Conservation (phyloP, 2,797 vertebrate genomes). For the Eulemur mongoz region DNA sequence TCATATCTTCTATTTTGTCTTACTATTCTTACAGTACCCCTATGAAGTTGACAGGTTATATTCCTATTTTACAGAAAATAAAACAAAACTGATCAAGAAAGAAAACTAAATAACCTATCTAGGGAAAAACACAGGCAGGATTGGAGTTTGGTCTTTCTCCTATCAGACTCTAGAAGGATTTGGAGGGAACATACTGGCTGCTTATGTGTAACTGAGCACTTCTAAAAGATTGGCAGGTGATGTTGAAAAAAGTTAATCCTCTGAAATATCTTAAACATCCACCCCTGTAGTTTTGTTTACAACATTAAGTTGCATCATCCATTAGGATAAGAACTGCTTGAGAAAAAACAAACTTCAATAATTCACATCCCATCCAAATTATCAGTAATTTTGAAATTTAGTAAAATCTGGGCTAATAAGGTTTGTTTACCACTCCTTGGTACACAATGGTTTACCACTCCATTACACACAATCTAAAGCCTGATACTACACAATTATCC, state of each 20-base stretch:
- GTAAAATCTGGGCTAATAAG: background rate
- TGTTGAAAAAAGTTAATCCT: slow-evolving; percentile 11
- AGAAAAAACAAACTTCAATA: slow-evolving; percentile 8
- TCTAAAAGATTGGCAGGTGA: background rate
- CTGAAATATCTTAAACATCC: background rate
- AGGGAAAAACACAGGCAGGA: background rate
- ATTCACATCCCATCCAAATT: background rate
- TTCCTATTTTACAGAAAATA: slow-evolving; percentile 35
- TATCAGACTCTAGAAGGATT: background rate
- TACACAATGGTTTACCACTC: too few relatives aligned
- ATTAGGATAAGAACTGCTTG: slow-evolving; percentile 10
- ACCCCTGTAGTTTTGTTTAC: slow-evolving; percentile 16
- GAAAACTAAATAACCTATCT: background rate
- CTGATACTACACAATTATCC: slow-evolving; percentile 1
- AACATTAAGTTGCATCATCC: background rate
- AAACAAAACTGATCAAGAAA: background rate
- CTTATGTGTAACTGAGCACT: background rate
- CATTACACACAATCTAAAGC: background rate
- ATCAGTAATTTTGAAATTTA: slow-evolving; percentile 7
- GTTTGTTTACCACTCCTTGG: slow-evolving; percentile 35
- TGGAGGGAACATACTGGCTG: background rate
- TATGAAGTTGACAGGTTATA: background rate
- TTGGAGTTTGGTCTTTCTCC: background rate
- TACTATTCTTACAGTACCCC: background rate
- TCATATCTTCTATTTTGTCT: background rate